Evolutionary conservation across 1,140 invertebrate species (phyloP).

Genomic region (Drosophila dunni): DNA sequence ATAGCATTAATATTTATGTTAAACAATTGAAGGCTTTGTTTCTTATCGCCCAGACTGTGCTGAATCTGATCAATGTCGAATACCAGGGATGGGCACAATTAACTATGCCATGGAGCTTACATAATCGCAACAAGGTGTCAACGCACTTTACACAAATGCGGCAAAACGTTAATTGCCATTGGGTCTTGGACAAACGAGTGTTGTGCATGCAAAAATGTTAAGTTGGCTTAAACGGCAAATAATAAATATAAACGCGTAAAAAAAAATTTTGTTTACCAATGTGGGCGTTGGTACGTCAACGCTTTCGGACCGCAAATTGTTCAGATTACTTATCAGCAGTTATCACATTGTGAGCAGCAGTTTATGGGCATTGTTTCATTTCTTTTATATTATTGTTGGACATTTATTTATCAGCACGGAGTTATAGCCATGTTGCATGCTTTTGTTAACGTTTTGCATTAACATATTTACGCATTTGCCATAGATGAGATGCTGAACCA

Average conservation of each 20-base stretch:
- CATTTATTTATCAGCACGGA: constrained; percentile 64
- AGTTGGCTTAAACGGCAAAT: constrained; percentile 32
- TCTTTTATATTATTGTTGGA: constrained; percentile 10
- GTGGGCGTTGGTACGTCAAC: neutral
- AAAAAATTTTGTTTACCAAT: neutral
- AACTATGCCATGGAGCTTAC: constrained; percentile 8
- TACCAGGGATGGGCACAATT: neutral
- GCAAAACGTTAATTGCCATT: constrained; percentile 55
- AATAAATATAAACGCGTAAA: neutral
- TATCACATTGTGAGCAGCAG: constrained; percentile 19
- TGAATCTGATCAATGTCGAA: constrained; percentile 11
- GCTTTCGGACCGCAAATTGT: constrained; percentile 12
- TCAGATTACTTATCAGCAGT: constrained; percentile 23
- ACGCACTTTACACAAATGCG: constrained; percentile 27
- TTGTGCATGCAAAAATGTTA: constrained; percentile 15
- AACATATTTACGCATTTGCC: constrained; percentile 18
- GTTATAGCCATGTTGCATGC: constrained; percentile 63
- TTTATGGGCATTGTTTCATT: constrained; percentile 27
- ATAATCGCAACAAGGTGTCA: constrained; percentile 36
- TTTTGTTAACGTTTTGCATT: constrained; percentile 68
- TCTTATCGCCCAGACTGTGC: neutral
- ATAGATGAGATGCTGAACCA: constrained; percentile 38
- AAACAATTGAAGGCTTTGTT: constrained; percentile 4
- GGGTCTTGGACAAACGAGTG: constrained; percentile 35
- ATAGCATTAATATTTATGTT: neutral